Base-by-base conservation (phyloP, 2,797 vertebrate species). In the Enteromius anoplus region DNA sequence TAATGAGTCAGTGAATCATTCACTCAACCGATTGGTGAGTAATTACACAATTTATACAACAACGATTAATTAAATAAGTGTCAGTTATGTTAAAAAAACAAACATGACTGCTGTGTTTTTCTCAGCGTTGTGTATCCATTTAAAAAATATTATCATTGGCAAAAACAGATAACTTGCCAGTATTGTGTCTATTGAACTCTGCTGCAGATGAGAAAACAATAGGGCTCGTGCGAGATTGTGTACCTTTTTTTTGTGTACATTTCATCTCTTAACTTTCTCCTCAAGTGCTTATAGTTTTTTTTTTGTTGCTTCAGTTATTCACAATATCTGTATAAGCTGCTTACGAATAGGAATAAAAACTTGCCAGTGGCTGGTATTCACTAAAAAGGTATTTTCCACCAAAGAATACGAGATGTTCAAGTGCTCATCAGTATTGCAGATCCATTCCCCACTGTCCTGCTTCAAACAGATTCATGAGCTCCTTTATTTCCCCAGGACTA, bases 401-500 rank as follows among this genome's bases (percentile, higher is more conserved):
- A 19, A 68, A 79, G 29, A 19, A 47, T 53, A 37, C 7, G 23
- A 80, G 21, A 5, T 34, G 37, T 66, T 68, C 47, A 68, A 82
- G 37, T 66, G 51, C 51, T 71, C 78, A 69, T 40, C 37, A 58
- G 40, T 42, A 45, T 75, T 79, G 65, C 62, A 58, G 60, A 75
- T 40, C n/a, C 55, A 78, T 62, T 45, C 70, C 62, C 60, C 49
- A 34, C 19, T 19, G 26, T 65, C 37, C 77, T 78, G 70, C 42
- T 69, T 79, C 64, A 55, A 68, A 69, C 19, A 80, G 32, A 78
- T 78, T 83, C 66, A 76, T 70, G 65, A 83, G 77, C 45, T 77
- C 45, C 23, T 62, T 78, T 75, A 58, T 85, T 75, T 64, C 81
- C 76, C 80, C 71, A 53, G 80, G 75, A 79, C 78, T 75, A 64